Percentiles rank a stretch among this genome's conserved stretches.
These are phyloP conservation scores for Onychomys leucogaster DNA, from an alignment of 2,797 vertebrate genomes.

Conservation along the genomic window DNA sequence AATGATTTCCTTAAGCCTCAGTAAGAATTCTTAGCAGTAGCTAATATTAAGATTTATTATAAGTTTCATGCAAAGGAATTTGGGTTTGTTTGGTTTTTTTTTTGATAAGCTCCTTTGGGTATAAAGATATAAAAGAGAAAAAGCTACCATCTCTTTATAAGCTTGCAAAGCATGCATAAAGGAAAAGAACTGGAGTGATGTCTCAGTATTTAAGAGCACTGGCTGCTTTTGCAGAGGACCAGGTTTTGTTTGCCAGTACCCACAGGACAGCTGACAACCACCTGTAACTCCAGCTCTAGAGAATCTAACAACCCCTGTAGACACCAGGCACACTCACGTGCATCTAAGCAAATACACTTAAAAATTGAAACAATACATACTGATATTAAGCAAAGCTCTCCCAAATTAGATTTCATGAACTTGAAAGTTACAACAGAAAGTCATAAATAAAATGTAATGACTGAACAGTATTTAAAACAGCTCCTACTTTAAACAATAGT, in stretches of 20 bases:
- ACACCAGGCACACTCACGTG: background rate
- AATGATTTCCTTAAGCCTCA: slow-evolving; percentile 7
- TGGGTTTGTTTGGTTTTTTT: too few relatives aligned
- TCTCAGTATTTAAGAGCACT: too few relatives aligned
- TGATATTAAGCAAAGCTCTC: slow-evolving; percentile 73
- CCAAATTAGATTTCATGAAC: slow-evolving; percentile 66
- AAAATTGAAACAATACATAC: slow-evolving; percentile 45
- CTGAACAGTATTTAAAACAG: slow-evolving; percentile 77
- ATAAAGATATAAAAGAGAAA: slow-evolving; percentile 60
- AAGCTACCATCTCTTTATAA: slow-evolving; percentile 55
- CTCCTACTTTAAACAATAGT: slow-evolving; percentile 79
- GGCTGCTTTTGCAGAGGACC: background rate
- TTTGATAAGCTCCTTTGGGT: slow-evolving; percentile 40
- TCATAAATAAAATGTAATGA: slow-evolving; percentile 60
- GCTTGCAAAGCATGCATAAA: slow-evolving; percentile 33
- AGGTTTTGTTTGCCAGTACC: background rate
- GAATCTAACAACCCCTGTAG: background rate
- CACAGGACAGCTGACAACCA: background rate
- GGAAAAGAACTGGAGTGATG: background rate
- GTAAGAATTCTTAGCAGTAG: background rate
- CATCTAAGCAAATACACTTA: background rate
- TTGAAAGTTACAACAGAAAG: slow-evolving; percentile 66
- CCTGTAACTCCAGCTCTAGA: background rate
- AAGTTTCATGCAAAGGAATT: slow-evolving; percentile 53
- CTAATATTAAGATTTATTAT: slow-evolving; percentile 63